Base-by-base conservation (phyloP, 2,797 vertebrate species). In the Fratercula arctica region DNA sequence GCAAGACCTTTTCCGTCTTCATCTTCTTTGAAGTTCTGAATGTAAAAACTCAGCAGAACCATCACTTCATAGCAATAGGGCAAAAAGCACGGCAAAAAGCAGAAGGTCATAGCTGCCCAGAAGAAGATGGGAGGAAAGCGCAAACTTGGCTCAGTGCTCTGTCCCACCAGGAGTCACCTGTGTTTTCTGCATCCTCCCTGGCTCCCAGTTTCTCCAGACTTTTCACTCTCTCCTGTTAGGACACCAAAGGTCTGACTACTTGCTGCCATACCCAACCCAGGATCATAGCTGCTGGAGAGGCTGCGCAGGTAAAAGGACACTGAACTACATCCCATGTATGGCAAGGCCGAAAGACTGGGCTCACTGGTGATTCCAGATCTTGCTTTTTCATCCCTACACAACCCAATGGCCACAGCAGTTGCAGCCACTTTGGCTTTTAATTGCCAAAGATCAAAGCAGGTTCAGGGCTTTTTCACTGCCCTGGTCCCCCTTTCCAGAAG, bases 1-100 rank as follows among this genome's bases (percentile, higher is more conserved):
- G 48, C 23, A 87, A 93, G 74, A 78, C 66, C 61, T 91, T 87
- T 91, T 95, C 63, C 6, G 29, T 87, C 63, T 85, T 48, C 68
- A 59, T 69, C 67, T 66, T 90, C 85, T 82, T 77, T 81, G 59
- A 69, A 37, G 39, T 88, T 90, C 56, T 86, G 64, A 83, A 86
- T 66, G 46, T 66, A 68, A 94, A 89, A 82, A 76, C 41, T 17
- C n/a, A 87, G 37, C 43, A 92, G 54, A 83, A 39, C 16, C 39
- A 51, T 56, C 23, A 31, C 15, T 63, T 39, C 15, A 46, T 9
- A 83, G 33, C 61, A 87, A 73, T 17, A 41, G 41, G 17, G 23
- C 23, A 54, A 89, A 83, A 75, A 20, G 28, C 29, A 72, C 48
- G 9, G 45, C 45, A 45, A 45, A 45, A 45, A 53, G 29, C 48